Conservation (phyloP, 1,140 invertebrate genomes). For the Drosophila albomicans region DNA sequence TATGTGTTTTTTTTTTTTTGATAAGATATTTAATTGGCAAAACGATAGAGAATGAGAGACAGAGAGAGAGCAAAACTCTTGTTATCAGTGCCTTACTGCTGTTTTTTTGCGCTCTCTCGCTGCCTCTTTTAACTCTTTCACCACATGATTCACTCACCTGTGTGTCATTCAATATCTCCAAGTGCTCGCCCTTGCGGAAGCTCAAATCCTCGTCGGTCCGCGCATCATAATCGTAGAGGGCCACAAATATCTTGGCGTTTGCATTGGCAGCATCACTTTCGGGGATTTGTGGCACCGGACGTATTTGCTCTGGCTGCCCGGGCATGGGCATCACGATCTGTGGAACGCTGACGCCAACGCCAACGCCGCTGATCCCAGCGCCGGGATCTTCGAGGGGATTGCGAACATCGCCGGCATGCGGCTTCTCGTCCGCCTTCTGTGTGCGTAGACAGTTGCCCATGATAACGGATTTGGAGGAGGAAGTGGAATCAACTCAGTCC, state of each 20-base stretch:
- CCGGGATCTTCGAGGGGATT: slow-evolving; percentile 71
- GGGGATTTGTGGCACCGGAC: slow-evolving; percentile 86
- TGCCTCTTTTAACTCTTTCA: slow-evolving; percentile 13
- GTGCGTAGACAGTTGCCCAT: slow-evolving; percentile 84
- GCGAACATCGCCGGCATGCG: slow-evolving; percentile 64
- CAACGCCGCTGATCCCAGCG: slow-evolving; percentile 58
- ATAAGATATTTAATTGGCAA: slow-evolving; percentile 35
- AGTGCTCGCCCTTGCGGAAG: slow-evolving; percentile 98
- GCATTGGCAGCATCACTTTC: slow-evolving; percentile 88
- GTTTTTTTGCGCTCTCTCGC: slow-evolving; percentile 4
- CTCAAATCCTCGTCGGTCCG: slow-evolving; percentile 99
- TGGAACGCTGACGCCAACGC: slow-evolving; percentile 64
- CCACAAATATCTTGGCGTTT: slow-evolving; percentile 96
- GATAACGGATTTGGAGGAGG: slow-evolving; percentile 8
- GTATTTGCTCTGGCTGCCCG: slow-evolving; percentile 81
- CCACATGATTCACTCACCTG: slow-evolving; percentile 86
- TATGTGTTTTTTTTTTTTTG: slow-evolving; percentile 16
- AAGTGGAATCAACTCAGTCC: slow-evolving; percentile 10
- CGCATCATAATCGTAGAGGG: slow-evolving; percentile 99
- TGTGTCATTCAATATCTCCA: slow-evolving; percentile 99
- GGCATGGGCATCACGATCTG: slow-evolving; percentile 66
- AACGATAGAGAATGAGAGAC: too few species aligned
- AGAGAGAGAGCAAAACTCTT: slow-evolving; percentile 4
- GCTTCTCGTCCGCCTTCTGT: slow-evolving; percentile 79
- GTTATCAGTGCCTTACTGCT: slow-evolving; percentile 34